Percentiles rank a stretch among this genome's conserved stretches.
These are phyloP conservation scores for Operophtera brumata DNA, from an alignment of 2,888 invertebrate genomes.

Conservation along the genomic window DNA sequence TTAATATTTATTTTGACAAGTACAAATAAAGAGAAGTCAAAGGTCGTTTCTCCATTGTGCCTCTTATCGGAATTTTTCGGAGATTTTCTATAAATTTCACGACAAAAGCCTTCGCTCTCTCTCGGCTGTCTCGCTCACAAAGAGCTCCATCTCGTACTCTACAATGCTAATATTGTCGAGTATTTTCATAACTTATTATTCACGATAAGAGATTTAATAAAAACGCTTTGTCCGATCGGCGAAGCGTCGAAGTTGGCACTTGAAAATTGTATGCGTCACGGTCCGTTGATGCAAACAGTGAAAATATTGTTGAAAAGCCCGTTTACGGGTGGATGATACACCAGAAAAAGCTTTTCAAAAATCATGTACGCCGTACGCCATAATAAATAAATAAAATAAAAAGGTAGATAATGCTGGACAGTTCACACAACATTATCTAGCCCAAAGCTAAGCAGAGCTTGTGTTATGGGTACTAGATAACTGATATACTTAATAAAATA, in stretches of 20 bases:
- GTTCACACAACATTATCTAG: no score
- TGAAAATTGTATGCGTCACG: conserved; percentile 23
- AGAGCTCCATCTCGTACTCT: conserved; percentile 32
- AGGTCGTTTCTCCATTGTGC: conserved; percentile 22
- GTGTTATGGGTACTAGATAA: no score
- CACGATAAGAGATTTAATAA: conserved; percentile 27
- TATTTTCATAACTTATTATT: conserved; percentile 39
- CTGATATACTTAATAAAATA: no score
- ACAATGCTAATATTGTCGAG: conserved; percentile 49
- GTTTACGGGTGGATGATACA: neutral
- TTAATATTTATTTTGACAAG: neutral
- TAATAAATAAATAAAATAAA: no score
- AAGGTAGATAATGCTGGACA: no score
- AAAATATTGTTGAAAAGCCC: conserved; percentile 22
- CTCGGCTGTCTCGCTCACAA: conserved; percentile 45
- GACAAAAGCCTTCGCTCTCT: conserved; percentile 39
- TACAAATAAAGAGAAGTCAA: conserved; percentile 9
- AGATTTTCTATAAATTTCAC: conserved; percentile 40
- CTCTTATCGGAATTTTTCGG: conserved; percentile 43
- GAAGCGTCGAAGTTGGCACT: conserved; percentile 20
- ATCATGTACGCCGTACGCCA: no score
- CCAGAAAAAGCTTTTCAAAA: neutral
- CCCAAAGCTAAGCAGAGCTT: no score
- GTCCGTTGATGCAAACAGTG: neutral
- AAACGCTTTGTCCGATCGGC: conserved; percentile 15